Evolutionary conservation across 2,888 invertebrate species (phyloP), one percentile per base, ranked within the genome.

Genomic region (Philopedon plagiatum): DNA sequence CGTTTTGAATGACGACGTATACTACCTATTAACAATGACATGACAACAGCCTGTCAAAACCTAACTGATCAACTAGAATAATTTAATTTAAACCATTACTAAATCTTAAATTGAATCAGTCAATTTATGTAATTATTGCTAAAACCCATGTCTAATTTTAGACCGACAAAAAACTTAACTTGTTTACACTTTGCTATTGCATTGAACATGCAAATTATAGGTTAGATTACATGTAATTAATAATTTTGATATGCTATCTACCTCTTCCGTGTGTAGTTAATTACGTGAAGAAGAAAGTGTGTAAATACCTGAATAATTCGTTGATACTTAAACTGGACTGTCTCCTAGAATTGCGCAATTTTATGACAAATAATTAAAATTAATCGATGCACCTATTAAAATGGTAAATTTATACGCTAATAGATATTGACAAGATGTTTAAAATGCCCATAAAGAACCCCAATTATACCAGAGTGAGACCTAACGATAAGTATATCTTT

Each of bases 341-440:
- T 29, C 15, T 7, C 9, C 15, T 29, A 9, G 8, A 0, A 54
- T 32, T 54, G 15, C 51, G 29, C 29, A 54, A 54, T 29, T 54
- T 29, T 54, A 54, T 29, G 7, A 32, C 51, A 13, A 54, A 15
- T 18, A 29, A 54, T 54, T 54, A 29, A 29, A 29, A 29, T 54
- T 32, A 15, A 54, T 54, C n/a, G n/a, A n/a, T 54, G 9, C 51
- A 0, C n/a, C 8, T 29, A 54, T 29, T 29, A 9, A 29, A 4
- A 29, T 8, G 29, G 29, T n/a, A 54, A 26, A 29, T 1, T 11
- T 5, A 8, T 0, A 29, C 4, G 8, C 7, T 11, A 51, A 54
- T 29, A 54, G 26, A 26, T 26, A 5, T 7, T 49, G 49, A 49
- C 49, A 49, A 49, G n/a, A 4, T 11, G 11, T 46, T 7, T 18